Evolutionary conservation across 2,888 invertebrate genomes (phyloP), one percentile per base, ranked within the genome.

Genomic region (Aradus depressus): DNA sequence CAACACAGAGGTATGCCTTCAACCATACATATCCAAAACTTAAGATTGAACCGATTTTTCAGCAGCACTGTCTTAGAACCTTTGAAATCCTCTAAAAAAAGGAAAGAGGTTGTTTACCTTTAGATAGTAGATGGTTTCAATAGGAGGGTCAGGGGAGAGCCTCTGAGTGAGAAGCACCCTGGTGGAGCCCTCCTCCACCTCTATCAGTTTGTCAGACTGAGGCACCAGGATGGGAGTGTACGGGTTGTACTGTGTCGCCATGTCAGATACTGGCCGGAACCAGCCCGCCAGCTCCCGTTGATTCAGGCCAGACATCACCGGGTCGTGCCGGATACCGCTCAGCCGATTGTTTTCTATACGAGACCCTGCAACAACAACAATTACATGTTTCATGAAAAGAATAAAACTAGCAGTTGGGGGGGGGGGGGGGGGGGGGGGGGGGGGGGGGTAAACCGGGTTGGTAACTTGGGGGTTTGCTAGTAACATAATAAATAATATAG

Each of bases 251-350:
- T 76, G 75, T 53, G 75, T 69, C 58, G 77, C 76, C 51, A 76
- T 75, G 56, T 82, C 82, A 26, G 82, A 79, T 23, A 70, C 70
- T 64, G 80, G 75, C 59, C 77, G 75, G 62, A 92, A 88, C 93
- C 95, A 95, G 4, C 92, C 91, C 1, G 91, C 84, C 44, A 96
- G 75, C 71, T 95, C 93, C 64, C 89, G 74, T 67, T 93, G 95
- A 63, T 90, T 84, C 2, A 80, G 68, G 1, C 83, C 80, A 1
- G 86, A 80, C 54, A 95, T 73, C 34, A 84, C 84, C 0, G 96
- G 91, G 68, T 97, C 85, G 64, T 96, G 97, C 48, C 84, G 80
- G 58, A 98, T 83, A 0, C 97, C 98, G 32, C 91, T 84, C 50
- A 81, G 72, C 28, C 76, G 76, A 66, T 96, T 97, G 57, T 85